Conservation (phyloP, 53 echinoderm and acorn worm genomes). For the Holothuria leucospilota region DNA sequence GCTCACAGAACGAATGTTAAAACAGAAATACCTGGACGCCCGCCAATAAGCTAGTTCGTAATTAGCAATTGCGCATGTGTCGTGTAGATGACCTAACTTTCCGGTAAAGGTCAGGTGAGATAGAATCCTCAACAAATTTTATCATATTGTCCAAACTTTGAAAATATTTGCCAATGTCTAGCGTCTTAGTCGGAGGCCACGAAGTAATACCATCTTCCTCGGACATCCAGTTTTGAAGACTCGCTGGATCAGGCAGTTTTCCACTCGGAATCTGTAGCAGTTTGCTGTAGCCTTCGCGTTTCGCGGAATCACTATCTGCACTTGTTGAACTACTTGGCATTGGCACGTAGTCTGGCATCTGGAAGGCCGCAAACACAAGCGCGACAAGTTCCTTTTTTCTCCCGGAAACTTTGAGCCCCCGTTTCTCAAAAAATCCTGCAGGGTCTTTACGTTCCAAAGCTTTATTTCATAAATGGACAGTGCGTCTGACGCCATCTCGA, state of each 20-base stretch:
- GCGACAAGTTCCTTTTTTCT: conserved; percentile 21
- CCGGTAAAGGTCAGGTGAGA: conserved; percentile 7
- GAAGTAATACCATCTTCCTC: not conserved
- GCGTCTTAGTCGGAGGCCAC: conserved; percentile 22
- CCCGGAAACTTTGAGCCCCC: conserved; percentile 21
- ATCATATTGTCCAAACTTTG: conserved; percentile 22
- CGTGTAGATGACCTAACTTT: not conserved
- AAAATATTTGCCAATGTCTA: conserved; percentile 11
- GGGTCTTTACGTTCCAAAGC: conserved; percentile 8
- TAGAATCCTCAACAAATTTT: not conserved
- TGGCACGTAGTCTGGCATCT: conserved; percentile 3
- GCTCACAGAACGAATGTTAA: too few species aligned
- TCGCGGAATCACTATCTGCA: conserved; percentile 26
- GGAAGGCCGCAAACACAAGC: not conserved
- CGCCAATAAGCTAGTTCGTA: not conserved
- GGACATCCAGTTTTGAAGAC: conserved; percentile 17
- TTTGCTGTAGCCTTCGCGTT: not conserved
- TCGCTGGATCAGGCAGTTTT: conserved; percentile 15
- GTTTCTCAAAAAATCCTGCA: not conserved
- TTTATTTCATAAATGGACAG: not conserved
- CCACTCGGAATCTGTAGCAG: conserved; percentile 22
- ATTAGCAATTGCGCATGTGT: conserved; percentile 7
- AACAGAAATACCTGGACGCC: too few species aligned
- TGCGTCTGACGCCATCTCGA: not conserved
- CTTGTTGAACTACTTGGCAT: not conserved